phyloP scores from a whole-genome alignment of 2,113 vertebrate genomes.

The Neolamprologus modestus region DNA sequence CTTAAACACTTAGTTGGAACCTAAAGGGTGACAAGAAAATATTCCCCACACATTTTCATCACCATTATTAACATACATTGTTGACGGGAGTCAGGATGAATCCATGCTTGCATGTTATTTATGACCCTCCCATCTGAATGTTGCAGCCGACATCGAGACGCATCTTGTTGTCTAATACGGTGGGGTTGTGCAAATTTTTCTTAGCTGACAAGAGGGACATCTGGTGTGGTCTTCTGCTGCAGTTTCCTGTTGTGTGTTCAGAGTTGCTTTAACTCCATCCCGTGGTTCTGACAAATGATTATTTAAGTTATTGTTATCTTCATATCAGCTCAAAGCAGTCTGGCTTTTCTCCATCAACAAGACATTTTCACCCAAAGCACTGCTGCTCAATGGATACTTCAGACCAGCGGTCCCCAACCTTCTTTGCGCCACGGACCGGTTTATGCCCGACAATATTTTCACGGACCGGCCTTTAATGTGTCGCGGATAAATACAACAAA shows the following conservation, averaged over 20 bases:
- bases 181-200: not conserved
- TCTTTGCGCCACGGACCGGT: rapidly evolving
- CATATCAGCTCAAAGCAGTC: not conserved
- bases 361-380: not conserved
- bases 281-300: not conserved
- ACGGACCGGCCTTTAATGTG: too few relatives aligned
- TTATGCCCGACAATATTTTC: too few relatives aligned
- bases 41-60: not conserved
- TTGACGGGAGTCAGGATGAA: not conserved
- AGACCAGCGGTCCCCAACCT: too few relatives aligned
- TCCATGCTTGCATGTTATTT: not conserved
- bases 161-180: not conserved
- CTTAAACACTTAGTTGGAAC: not conserved
- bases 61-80: not conserved
- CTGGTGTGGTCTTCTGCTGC: not conserved
- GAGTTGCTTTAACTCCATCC: not conserved
- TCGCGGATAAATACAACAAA: too few relatives aligned
- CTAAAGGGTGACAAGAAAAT: not conserved
- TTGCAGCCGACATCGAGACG: not conserved
- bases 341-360: not conserved
- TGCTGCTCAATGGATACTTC: not conserved
- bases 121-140: not conserved
- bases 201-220: not conserved
- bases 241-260: not conserved
- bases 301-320: not conserved